Evolutionary conservation across 2,888 invertebrate species (phyloP).

Genomic region (Troides aeacus): DNA sequence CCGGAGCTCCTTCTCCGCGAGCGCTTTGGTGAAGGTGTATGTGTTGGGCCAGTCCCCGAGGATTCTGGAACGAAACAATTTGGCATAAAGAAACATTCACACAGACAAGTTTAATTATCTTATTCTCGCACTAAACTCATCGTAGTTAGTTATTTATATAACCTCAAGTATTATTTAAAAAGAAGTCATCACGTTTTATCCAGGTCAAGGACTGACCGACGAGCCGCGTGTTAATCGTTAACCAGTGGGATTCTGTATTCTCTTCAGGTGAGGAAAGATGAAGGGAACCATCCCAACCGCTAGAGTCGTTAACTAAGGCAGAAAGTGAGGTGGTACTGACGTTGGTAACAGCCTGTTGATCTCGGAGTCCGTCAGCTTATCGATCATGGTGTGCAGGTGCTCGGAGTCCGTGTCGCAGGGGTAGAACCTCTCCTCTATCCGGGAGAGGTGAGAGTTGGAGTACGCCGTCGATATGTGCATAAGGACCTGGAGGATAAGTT

Average conservation of each 20-base stretch:
- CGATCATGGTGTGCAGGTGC: slow-evolving; percentile 67
- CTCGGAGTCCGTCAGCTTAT: slow-evolving; percentile 71
- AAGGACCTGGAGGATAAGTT: slow-evolving; percentile 66
- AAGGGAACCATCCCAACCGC: too few relatives aligned
- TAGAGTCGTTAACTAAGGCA: neutral
- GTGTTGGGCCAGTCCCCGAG: slow-evolving; percentile 88
- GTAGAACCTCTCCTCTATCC: slow-evolving; percentile 85
- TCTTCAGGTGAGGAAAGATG: too few relatives aligned
- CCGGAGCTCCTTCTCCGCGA: slow-evolving; percentile 86
- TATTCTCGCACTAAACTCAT: too few relatives aligned
- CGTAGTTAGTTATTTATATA: too few relatives aligned
- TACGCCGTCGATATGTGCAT: slow-evolving; percentile 92
- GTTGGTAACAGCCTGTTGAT: slow-evolving; percentile 72
- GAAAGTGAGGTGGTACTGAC: slow-evolving; percentile 59
- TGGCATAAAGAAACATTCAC: too few relatives aligned
- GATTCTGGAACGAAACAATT: slow-evolving; percentile 64
- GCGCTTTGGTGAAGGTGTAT: slow-evolving; percentile 91
- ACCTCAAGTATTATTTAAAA: too few relatives aligned
- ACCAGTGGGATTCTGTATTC: too few relatives aligned
- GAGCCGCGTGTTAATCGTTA: too few relatives aligned
- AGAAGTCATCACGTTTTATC: too few relatives aligned
- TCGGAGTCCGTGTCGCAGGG: slow-evolving; percentile 74
- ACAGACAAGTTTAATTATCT: too few relatives aligned
- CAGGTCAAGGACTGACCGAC: too few relatives aligned
- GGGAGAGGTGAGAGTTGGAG: slow-evolving; percentile 82